Percentiles rank a stretch among this genome's conserved stretches.
phyloP scores from a whole-genome alignment of 2,797 vertebrate species.

The Galaxias olidus region DNA sequence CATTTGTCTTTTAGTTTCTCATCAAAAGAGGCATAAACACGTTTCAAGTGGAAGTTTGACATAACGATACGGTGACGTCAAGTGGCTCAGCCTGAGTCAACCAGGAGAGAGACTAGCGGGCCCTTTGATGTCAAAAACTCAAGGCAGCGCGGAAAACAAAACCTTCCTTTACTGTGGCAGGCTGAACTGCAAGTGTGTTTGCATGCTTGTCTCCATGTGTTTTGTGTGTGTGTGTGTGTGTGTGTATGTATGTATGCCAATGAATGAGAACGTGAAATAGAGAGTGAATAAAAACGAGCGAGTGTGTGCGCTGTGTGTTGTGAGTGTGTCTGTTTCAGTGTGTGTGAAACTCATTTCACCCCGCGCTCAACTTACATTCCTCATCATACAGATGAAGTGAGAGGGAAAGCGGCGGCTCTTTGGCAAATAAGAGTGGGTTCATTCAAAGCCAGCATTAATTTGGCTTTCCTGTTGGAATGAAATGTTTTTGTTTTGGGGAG shows the following conservation, averaged over 20 bases:
- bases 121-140: slow-evolving; percentile 68
- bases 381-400: slow-evolving; percentile 69
- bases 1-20: slow-evolving; percentile 52
- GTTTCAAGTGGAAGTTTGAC: slow-evolving; percentile 68
- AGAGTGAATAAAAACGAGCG: slow-evolving; percentile 21
- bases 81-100: slow-evolving; percentile 68
- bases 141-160: slow-evolving; percentile 62
- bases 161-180: slow-evolving; percentile 44
- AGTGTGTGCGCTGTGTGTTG: slow-evolving; percentile 38
- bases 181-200: slow-evolving; percentile 50
- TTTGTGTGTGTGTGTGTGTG: slow-evolving; percentile 25
- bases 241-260: slow-evolving; percentile 23
- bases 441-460: slow-evolving; percentile 81
- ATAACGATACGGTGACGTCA: slow-evolving; percentile 68
- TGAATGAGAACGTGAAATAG: background rate
- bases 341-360: slow-evolving; percentile 72
- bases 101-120: slow-evolving; percentile 52
- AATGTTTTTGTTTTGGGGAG: slow-evolving; percentile 83
- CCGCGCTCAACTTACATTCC: slow-evolving; percentile 65
- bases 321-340: slow-evolving; percentile 24
- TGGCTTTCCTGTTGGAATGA: slow-evolving; percentile 76
- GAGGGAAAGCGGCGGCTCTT: slow-evolving; percentile 72
- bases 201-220: slow-evolving; percentile 23
- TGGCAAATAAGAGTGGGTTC: slow-evolving; percentile 79
- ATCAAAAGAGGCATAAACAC: slow-evolving; percentile 67